Base-by-base conservation (phyloP, 30 jellyfish, hydroid and myxozoan genomes). In the Cassiopea xamachana region DNA sequence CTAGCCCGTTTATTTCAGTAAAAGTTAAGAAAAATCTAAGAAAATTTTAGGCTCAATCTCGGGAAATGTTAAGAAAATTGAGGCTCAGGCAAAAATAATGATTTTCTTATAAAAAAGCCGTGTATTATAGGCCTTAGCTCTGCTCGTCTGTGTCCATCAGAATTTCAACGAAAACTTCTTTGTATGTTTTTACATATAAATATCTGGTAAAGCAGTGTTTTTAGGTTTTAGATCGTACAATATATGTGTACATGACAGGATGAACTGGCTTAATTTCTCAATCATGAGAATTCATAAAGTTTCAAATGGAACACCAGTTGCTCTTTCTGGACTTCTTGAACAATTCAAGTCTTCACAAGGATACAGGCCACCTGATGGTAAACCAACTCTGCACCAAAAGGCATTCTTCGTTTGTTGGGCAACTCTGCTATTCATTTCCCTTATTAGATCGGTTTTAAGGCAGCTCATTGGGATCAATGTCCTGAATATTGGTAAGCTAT, bases 331-430 rank as follows among this genome's bases (percentile, higher is more conserved):
- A 46, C 69, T 88, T 60, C 77, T 88, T 17, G 86, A 88, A 15
- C 86, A 81, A 1, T 88, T 45, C 90, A 88, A 68, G 16, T 46
- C 92, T 5, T 81, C 96, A 2, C 89, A 75, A 75, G 92, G 92
- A 68, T 43, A 46, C 49, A 46, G 70, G 10, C 98, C 98, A 44
- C 97, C 94, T 12, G 73, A 77, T 78, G 97, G 97, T 43, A 73
- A 55, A 17, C 80, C 87, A 58, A 94, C 98, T 12, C 46, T 87
- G 17, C 98, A 94, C 74, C 98, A 94, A 69, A 87, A 87, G 68
- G 97, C 97, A 19, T 73, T 94, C 71, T 87, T 87, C 77, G 43
- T 81, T 7, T 73, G 95, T 74, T 90, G 98, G 97, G 49, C 69
- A 7, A 19, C 87, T 3, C 88, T 83, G 4, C 80, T 79, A 16